Base-by-base conservation (phyloP, 2,797 vertebrate genomes). In the Martes flavigula region DNA sequence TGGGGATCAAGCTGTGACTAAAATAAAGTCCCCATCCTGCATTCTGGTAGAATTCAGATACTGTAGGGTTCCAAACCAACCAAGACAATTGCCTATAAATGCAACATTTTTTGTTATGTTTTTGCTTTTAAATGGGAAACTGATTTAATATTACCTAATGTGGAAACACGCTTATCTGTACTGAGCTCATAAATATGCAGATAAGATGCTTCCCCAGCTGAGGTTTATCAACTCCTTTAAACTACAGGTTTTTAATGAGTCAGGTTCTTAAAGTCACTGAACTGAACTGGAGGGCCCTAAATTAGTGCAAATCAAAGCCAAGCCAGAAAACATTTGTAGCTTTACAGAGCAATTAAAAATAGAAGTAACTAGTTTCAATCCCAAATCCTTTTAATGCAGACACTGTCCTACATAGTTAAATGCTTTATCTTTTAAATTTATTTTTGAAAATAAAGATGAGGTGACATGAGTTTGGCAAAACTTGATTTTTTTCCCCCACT, bases 111-210 rank as follows among this genome's bases (percentile, higher is more conserved):
- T 70, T 66, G 18, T n/a, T 82, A 20, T 73, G n/a, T 27, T 87
- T 97, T 87, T 91, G n/a, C 43, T 92, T 96, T 87, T 78, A 86
- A 91, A 81, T n/a, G 11, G 88, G 54, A 92, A 86, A 58, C 1
- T 62, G 12, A 89, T 73, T 90, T 83, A 66, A 54, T 38, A 72
- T 78, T 20, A 48, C 35, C 27, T 87, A 72, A 87, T 40, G 32
- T 46, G 30, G 58, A 89, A 60, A 48, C 72, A 54, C 12, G 60
- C 62, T 73, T 87, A 35, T 87, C 62, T 90, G 35, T 60, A 73
- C 30, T 83, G 46, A 48, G 30, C 73, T 96, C 56, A 89, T 83
- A 94, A 66, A 91, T 66, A 95, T 62, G 35, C 56, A 93, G 30
- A 23, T 78, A 90, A 93, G 94, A 89, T 79, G 30, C 15, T 73